Evolutionary conservation across 2,888 invertebrate genomes (phyloP).

Genomic region (Meghimatium bilineatum): DNA sequence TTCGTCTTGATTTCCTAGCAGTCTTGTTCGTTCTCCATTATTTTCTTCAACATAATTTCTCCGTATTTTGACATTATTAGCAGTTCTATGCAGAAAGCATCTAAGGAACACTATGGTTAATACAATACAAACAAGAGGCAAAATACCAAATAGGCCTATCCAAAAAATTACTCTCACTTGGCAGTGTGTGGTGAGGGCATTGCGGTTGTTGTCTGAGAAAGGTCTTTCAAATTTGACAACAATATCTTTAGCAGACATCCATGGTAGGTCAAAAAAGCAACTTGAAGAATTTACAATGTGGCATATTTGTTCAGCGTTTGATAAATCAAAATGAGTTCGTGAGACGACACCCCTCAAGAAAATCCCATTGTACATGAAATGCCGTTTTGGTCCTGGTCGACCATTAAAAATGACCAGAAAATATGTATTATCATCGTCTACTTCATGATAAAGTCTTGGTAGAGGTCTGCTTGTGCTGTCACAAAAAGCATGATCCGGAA

Average conservation of each 20-base stretch:
- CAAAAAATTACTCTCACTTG: slow-evolving; percentile 22
- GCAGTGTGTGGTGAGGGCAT: slow-evolving; percentile 1
- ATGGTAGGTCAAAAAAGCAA: slow-evolving; percentile 25
- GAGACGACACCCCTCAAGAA: slow-evolving; percentile 6
- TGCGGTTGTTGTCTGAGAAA: background rate
- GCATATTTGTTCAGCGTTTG: slow-evolving; percentile 11
- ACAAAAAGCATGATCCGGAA: background rate
- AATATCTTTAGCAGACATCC: slow-evolving; percentile 29
- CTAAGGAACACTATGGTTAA: background rate
- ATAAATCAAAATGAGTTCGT: slow-evolving; percentile 31
- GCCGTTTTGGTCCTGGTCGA: background rate
- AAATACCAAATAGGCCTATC: slow-evolving; percentile 22
- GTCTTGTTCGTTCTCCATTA: slow-evolving; percentile 7
- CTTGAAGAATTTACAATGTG: background rate
- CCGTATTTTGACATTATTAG: background rate
- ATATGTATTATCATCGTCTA: slow-evolving; percentile 1
- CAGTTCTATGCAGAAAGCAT: background rate
- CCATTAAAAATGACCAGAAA: slow-evolving; percentile 17
- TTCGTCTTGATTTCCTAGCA: background rate
- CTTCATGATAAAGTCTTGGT: background rate
- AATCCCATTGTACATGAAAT: background rate
- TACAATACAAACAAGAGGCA: slow-evolving; percentile 1
- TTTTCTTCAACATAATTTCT: background rate
- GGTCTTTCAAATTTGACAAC: slow-evolving; percentile 19
- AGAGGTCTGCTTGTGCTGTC: background rate